phyloP scores from a whole-genome alignment of 2,888 invertebrate species.

The Andrena hattorfiana region DNA sequence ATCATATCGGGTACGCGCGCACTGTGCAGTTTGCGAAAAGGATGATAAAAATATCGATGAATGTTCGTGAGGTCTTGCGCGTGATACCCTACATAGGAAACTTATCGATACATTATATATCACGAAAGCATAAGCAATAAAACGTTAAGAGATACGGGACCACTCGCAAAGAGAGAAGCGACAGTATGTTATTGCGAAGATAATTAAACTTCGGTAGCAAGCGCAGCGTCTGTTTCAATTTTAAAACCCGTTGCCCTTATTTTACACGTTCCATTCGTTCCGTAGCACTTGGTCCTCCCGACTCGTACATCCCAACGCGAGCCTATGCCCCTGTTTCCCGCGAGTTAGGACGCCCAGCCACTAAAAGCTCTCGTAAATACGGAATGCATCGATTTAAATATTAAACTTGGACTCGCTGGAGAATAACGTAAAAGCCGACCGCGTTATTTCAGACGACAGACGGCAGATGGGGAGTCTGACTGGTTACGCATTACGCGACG shows the following conservation, averaged over 20 bases:
- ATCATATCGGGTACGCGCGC: not conserved
- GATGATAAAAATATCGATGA: not conserved
- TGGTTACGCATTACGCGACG: constrained; percentile 11
- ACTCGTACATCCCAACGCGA: not conserved
- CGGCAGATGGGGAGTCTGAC: not conserved
- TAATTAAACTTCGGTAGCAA: no score
- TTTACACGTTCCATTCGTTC: constrained; percentile 7
- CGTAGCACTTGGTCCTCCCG: not conserved
- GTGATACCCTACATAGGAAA: not conserved
- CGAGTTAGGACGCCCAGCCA: not conserved
- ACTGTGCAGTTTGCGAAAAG: not conserved
- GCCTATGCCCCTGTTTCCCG: not conserved
- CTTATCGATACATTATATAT: no score
- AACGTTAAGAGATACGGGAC: no score
- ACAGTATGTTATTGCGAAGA: no score
- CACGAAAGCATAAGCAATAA: no score
- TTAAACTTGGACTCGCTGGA: constrained; percentile 18
- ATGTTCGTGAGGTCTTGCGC: not conserved
- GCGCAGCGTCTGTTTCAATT: no score
- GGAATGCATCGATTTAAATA: constrained; percentile 24
- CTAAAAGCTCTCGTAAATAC: constrained; percentile 40
- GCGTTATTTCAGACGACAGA: not conserved
- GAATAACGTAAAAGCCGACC: not conserved
- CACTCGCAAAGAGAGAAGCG: no score
- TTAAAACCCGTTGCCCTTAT: no score